Conservation (phyloP, 30 jellyfish, hydroid and myxozoan genomes). For the Hydractinia symbiolongicarpus region DNA sequence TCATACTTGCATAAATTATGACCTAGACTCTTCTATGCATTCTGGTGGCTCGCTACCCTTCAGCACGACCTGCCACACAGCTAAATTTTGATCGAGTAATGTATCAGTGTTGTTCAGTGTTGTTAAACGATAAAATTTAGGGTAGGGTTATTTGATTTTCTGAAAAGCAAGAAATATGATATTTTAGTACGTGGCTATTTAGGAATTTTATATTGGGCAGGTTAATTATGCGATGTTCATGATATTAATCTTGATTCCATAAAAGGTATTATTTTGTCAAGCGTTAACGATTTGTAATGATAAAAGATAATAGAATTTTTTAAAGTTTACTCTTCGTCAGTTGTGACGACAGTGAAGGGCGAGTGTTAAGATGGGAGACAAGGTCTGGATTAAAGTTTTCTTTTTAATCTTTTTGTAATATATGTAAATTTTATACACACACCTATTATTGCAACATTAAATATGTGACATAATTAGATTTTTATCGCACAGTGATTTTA, state of each 20-base stretch:
- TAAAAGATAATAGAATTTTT: slow-evolving; percentile 2
- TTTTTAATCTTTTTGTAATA: neutral
- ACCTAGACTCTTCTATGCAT: neutral
- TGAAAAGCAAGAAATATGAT: too few relatives aligned
- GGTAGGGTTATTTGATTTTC: too few relatives aligned
- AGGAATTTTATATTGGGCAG: slow-evolving; percentile 17
- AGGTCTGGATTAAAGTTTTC: slow-evolving; percentile 15
- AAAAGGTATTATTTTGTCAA: slow-evolving; percentile 16
- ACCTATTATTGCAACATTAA: neutral
- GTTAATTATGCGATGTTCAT: slow-evolving; percentile 14
- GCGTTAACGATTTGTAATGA: neutral
- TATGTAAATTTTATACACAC: neutral
- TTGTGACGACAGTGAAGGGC: neutral
- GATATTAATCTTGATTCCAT: neutral
- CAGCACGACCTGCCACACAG: too few relatives aligned
- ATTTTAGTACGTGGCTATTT: neutral
- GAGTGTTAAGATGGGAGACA: slow-evolving; percentile 15
- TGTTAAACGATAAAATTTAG: too few relatives aligned
- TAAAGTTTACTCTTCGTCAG: neutral
- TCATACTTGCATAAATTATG: neutral
- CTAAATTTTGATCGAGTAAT: too few relatives aligned
- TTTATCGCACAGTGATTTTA: neutral
- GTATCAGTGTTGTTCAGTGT: too few relatives aligned
- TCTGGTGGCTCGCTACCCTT: too few relatives aligned
- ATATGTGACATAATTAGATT: slow-evolving; percentile 1